These are phyloP conservation scores for Aegypius monachus DNA, from an alignment of 2,113 vertebrate genomes.

Conservation along the genomic window DNA sequence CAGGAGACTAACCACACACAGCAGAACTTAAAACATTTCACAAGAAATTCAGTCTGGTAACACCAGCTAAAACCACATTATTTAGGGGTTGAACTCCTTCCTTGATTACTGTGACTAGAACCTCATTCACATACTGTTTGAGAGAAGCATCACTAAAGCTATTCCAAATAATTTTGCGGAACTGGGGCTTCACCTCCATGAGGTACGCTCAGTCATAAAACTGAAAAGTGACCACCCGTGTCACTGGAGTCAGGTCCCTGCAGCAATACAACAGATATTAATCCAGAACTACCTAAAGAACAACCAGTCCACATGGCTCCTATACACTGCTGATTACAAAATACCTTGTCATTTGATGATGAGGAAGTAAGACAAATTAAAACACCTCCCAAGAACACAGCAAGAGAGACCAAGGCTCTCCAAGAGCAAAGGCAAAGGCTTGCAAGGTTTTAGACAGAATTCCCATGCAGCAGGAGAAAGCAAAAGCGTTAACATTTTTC, in stretches of 20 bases:
- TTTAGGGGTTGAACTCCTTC: neutral
- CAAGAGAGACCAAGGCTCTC: neutral
- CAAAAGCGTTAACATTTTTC: neutral
- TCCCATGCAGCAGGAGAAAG: fast-evolving
- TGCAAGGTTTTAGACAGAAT: neutral
- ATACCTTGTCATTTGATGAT: neutral
- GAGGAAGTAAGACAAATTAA: neutral
- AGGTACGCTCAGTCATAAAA: fast-evolving
- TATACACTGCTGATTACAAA: neutral
- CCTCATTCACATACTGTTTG: neutral
- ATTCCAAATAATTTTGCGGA: neutral
- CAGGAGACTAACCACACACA: neutral
- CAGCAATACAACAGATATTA: neutral
- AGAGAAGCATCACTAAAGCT: neutral
- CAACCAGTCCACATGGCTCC: neutral
- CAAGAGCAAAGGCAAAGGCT: neutral
- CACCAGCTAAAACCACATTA: neutral
- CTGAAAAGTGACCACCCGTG: fast-evolving
- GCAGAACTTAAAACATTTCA: neutral
- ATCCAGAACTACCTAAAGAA: neutral
- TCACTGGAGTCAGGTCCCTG: neutral
- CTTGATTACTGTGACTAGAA: neutral
- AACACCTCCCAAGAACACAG: neutral
- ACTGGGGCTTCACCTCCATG: neutral
- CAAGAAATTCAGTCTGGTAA: neutral